Percentiles rank a stretch among this genome's conserved stretches.
phyloP scores from a whole-genome alignment of 2,888 invertebrate genomes.

The Philereme vetulata region DNA sequence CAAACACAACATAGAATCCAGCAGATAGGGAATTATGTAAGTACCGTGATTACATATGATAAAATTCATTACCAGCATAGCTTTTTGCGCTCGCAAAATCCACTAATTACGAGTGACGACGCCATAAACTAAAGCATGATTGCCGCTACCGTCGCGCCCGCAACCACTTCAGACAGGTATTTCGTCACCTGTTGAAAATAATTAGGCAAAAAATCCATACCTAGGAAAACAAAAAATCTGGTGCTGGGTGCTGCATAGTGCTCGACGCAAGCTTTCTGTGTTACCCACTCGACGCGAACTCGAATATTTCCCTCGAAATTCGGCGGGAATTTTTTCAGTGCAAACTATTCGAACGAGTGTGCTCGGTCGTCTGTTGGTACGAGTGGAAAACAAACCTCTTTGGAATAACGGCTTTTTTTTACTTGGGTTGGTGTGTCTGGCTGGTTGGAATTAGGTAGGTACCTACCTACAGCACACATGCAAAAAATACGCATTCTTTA shows the following conservation, averaged over 20 bases:
- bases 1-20: not conserved
- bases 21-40: too few relatives aligned
- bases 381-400: constrained; percentile 59
- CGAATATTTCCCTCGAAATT: constrained; percentile 54
- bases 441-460: constrained; percentile 13
- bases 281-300: constrained; percentile 67
- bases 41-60: constrained; percentile 13
- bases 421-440: constrained; percentile 21
- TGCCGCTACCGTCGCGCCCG: constrained; percentile 40
- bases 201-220: constrained; percentile 82
- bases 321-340: constrained; percentile 59
- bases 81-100: constrained; percentile 49
- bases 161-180: constrained; percentile 73
- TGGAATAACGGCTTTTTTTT: constrained; percentile 42
- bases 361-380: constrained; percentile 57
- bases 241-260: constrained; percentile 71
- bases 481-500: too few relatives aligned
- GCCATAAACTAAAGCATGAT: constrained; percentile 66
- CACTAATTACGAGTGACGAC: constrained; percentile 76
- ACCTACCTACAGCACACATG: too few relatives aligned
- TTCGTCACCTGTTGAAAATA: constrained; percentile 84
- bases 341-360: constrained; percentile 62
- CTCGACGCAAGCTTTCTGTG: constrained; percentile 69
- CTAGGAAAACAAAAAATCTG: constrained; percentile 77
- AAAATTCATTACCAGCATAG: constrained; percentile 44